phyloP scores from a whole-genome alignment of 2,888 invertebrate species.

The Tromatobia lineatoria region DNA sequence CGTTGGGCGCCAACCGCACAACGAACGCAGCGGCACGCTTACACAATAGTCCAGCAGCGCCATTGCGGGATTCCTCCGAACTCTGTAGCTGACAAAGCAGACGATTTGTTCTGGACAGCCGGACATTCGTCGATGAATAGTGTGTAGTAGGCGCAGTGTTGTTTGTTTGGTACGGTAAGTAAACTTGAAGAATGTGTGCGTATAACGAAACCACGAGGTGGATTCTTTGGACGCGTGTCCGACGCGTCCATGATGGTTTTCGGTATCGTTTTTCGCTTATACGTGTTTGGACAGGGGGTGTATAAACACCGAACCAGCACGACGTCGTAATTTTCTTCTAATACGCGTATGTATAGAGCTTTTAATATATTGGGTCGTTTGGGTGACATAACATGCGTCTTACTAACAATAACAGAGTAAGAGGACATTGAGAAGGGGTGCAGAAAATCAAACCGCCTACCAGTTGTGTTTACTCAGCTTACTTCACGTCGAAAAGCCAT shows the following conservation, averaged over 20 bases:
- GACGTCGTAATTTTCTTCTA: constrained; percentile 50
- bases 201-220: constrained; percentile 24
- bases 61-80: neutral
- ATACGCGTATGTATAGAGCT: neutral
- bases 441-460: neutral
- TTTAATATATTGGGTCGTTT: neutral
- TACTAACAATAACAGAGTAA: neutral
- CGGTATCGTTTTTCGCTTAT: neutral
- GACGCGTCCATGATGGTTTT: constrained; percentile 5
- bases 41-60: constrained; percentile 8
- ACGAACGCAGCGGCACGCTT: constrained; percentile 18
- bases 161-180: neutral
- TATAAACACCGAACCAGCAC: constrained; percentile 26
- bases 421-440: neutral
- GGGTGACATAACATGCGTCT: neutral
- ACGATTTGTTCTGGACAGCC: constrained; percentile 75
- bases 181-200: neutral
- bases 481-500: neutral
- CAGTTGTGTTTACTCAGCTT: constrained; percentile 40
- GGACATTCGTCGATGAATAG: constrained; percentile 35
- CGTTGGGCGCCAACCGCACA: constrained; percentile 54
- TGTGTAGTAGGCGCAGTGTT: neutral
- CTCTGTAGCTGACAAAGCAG: constrained; percentile 72
- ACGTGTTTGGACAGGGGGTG: neutral
- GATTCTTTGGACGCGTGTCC: constrained; percentile 54